Percentiles rank a stretch among this genome's conserved stretches.
These are phyloP conservation scores for Tympanuchus pallidicinctus DNA, from an alignment of 2,113 vertebrate species.

Conservation along the genomic window DNA sequence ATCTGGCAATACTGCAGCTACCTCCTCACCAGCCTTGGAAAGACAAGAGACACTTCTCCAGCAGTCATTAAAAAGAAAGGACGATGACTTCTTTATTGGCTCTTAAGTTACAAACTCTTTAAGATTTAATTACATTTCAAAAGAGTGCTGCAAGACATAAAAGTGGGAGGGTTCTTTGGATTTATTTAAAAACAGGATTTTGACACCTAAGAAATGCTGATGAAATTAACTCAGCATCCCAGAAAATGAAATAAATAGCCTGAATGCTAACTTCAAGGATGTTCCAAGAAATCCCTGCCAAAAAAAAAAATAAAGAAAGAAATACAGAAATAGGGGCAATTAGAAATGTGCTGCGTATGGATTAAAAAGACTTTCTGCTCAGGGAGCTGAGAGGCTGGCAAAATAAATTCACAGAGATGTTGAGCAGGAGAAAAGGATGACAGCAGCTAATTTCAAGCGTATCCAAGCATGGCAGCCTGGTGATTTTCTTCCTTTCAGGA, in stretches of 20 bases:
- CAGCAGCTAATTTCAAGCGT: conserved; percentile 1
- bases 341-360: not conserved
- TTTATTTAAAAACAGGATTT: not conserved
- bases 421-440: not conserved
- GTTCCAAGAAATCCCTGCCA: not conserved
- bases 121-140: conserved; percentile 7
- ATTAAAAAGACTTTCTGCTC: not conserved
- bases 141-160: not conserved
- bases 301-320: not conserved
- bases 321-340: not conserved
- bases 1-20: not conserved
- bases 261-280: not conserved
- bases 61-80: not conserved
- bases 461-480: not conserved
- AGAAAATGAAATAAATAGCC: not conserved
- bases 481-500: not conserved
- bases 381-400: not conserved
- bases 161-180: not conserved
- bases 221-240: rapidly evolving
- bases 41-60: not conserved
- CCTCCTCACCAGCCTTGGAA: not conserved
- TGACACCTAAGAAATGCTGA: not conserved
- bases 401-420: not conserved
- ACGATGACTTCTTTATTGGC: not conserved
- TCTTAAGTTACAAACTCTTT: not conserved